Conservation (phyloP, 2,113 vertebrate species). For the Rhinichthys klamathensis region DNA sequence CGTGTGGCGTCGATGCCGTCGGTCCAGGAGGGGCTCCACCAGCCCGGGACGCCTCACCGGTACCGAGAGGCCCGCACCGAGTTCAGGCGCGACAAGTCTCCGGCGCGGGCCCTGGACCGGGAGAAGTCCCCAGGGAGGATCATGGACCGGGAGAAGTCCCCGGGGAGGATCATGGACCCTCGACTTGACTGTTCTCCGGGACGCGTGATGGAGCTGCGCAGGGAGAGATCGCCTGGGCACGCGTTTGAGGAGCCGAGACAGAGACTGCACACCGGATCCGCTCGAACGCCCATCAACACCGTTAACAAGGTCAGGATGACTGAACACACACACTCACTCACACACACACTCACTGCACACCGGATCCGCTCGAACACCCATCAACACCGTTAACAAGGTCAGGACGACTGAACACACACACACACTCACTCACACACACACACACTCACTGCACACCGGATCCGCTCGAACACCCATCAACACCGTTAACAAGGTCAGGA, state of each 20-base stretch:
- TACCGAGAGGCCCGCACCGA: slow-evolving; percentile 94
- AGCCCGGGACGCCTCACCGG: slow-evolving; percentile 92
- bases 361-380: slow-evolving; percentile 81
- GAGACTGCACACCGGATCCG: slow-evolving; percentile 87
- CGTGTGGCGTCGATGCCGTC: slow-evolving; percentile 88
- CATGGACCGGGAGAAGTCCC: slow-evolving; percentile 75
- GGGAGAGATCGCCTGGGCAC: slow-evolving; percentile 90
- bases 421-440: background rate
- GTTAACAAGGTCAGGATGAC: slow-evolving; percentile 67
- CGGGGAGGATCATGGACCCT: slow-evolving; percentile 85
- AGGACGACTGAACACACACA: background rate
- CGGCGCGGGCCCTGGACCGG: slow-evolving; percentile 86
- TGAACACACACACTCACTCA: background rate
- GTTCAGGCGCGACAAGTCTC: slow-evolving; percentile 92
- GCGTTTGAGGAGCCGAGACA: slow-evolving; percentile 85
- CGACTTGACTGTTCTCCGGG: slow-evolving; percentile 76
- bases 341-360: too few relatives aligned
- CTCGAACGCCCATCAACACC: slow-evolving; percentile 92
- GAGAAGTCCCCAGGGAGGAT: slow-evolving; percentile 87
- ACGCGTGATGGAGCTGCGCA: slow-evolving; percentile 85
- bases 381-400: slow-evolving; percentile 84
- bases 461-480: too few relatives aligned
- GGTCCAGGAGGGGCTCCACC: slow-evolving; percentile 82
- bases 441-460: too few relatives aligned
- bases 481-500: too few relatives aligned